phyloP scores from a whole-genome alignment of 64 coral and sea anemone species.

The Dendronephthya gigantea region DNA sequence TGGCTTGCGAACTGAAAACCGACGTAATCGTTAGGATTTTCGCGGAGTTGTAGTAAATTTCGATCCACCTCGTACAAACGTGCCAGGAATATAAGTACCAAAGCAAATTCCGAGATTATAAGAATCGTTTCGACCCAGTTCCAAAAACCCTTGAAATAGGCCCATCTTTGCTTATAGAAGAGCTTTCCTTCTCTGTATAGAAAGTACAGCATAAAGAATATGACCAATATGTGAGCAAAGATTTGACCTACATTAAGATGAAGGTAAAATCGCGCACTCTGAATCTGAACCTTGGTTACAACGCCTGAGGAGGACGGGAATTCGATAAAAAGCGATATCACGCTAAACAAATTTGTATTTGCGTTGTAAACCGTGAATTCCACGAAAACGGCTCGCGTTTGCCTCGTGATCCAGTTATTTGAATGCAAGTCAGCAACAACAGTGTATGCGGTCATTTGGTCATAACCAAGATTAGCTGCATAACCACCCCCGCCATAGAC shows the following conservation, averaged over 20 bases:
- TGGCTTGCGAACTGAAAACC: conserved; percentile 80
- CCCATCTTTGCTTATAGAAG: conserved; percentile 45
- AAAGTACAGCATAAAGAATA: conserved; percentile 75
- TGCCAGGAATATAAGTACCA: conserved; percentile 47
- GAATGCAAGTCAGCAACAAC: no score
- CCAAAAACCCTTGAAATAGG: conserved; percentile 79
- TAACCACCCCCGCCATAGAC: conserved; percentile 72
- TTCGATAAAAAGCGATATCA: conserved; percentile 70
- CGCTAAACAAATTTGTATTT: no score
- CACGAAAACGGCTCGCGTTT: no score
- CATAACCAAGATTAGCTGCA: conserved; percentile 69
- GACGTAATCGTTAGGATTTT: conserved; percentile 84
- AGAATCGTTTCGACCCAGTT: conserved; percentile 82
- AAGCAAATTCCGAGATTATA: conserved; percentile 55
- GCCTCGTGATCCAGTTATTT: no score
- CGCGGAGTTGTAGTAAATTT: conserved; percentile 47
- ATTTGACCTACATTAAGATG: no score
- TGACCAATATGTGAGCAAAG: conserved; percentile 2
- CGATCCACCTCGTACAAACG: conserved; percentile 55
- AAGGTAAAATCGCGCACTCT: conserved; percentile 46
- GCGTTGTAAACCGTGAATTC: no score
- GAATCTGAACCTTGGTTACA: conserved; percentile 41
- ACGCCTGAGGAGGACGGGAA: conserved; percentile 66
- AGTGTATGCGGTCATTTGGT: conserved; percentile 47
- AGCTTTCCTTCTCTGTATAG: no score